phyloP scores from a whole-genome alignment of 2,888 invertebrate species.

The Trichacis sp. region DNA sequence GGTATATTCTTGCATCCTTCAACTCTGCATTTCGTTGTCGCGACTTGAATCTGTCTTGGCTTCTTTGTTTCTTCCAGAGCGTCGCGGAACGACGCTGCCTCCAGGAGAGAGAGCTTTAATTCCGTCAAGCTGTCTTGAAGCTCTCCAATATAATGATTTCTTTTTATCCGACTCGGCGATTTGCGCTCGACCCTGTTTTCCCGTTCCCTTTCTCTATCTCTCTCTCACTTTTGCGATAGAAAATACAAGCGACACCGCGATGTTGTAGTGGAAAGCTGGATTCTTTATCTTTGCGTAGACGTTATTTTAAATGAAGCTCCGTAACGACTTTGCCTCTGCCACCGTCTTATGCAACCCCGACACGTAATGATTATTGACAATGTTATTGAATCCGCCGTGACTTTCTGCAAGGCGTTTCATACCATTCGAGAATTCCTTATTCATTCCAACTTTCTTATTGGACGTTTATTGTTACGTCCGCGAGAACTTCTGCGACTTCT shows the following conservation, averaged over 20 bases:
- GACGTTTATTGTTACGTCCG: not conserved
- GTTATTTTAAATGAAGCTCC: slow-evolving; percentile 2
- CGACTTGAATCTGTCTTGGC: slow-evolving; percentile 19
- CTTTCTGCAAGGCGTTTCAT: slow-evolving; percentile 1
- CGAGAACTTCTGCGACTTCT: not conserved
- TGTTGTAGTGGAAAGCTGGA: not conserved
- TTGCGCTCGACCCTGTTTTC: not conserved
- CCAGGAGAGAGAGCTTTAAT: slow-evolving; percentile 36
- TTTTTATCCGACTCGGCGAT: slow-evolving; percentile 35
- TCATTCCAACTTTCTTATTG: not conserved
- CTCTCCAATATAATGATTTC: slow-evolving; percentile 42
- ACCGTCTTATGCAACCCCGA: not conserved
- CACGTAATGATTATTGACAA: slow-evolving; percentile 6
- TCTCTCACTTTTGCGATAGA: not conserved
- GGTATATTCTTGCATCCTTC: slow-evolving; percentile 13
- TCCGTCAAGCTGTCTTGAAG: slow-evolving; percentile 40
- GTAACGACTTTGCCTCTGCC: not conserved
- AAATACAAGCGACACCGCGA: not conserved
- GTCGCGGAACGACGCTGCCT: slow-evolving; percentile 16
- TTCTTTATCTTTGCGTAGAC: slow-evolving; percentile 4
- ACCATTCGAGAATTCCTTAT: not conserved
- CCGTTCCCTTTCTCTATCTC: not conserved
- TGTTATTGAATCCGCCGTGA: not conserved
- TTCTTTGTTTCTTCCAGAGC: slow-evolving; percentile 17
- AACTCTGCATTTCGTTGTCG: slow-evolving; percentile 19